These are phyloP conservation scores for Trigoniulus corallinus DNA, from an alignment of 1,140 invertebrate genomes.

Conservation along the genomic window DNA sequence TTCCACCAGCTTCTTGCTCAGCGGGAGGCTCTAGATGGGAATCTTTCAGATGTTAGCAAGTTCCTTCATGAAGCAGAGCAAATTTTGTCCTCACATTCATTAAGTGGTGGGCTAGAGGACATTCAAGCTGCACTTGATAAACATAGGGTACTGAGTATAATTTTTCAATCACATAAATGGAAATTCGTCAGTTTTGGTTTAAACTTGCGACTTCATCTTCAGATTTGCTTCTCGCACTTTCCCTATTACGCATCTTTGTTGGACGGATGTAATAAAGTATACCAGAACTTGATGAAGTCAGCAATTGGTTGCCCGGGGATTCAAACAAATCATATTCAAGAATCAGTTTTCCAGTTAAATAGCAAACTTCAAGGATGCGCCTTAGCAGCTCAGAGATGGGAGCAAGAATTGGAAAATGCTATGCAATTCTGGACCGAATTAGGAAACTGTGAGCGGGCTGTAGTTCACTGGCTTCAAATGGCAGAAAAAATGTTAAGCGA, in stretches of 20 bases:
- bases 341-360: not conserved
- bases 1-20: slow-evolving; percentile 72
- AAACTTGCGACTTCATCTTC: slow-evolving; percentile 15
- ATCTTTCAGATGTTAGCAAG: slow-evolving; percentile 59
- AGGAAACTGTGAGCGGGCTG: slow-evolving; percentile 52
- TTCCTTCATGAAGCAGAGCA: slow-evolving; percentile 74
- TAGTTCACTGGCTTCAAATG: slow-evolving; percentile 67
- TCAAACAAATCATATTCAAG: slow-evolving; percentile 31
- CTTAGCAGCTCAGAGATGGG: not conserved
- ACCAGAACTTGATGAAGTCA: slow-evolving; percentile 64
- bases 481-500: slow-evolving; percentile 67
- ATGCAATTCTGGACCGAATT: slow-evolving; percentile 72
- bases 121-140: slow-evolving; percentile 55
- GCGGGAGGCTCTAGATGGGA: slow-evolving; percentile 72
- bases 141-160: slow-evolving; percentile 40
- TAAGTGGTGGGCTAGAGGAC: slow-evolving; percentile 50
- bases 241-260: slow-evolving; percentile 84
- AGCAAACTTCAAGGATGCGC: not conserved
- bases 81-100: slow-evolving; percentile 40
- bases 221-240: slow-evolving; percentile 65
- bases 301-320: slow-evolving; percentile 51
- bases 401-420: slow-evolving; percentile 47
- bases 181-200: not conserved
- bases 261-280: slow-evolving; percentile 87
- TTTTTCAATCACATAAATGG: not conserved